A percentile compares a stretch with the other conserved stretches of the same genome.
phyloP scores from a whole-genome alignment of 2,113 vertebrate genomes.

The Lophochroa leadbeateri region DNA sequence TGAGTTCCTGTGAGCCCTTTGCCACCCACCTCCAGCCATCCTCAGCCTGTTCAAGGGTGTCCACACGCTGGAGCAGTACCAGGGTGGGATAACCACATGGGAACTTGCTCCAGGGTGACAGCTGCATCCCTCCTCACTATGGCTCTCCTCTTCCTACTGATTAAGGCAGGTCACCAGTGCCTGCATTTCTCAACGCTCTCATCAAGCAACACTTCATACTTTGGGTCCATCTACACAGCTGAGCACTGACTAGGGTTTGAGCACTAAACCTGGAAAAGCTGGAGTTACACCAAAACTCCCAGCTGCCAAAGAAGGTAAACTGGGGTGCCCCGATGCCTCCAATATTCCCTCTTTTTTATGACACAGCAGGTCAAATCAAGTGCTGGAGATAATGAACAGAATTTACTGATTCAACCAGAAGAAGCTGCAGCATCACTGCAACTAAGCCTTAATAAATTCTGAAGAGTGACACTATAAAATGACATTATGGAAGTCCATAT shows the following conservation, averaged over 20 bases:
- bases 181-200: not conserved
- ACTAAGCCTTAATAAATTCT: not conserved
- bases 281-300: not conserved
- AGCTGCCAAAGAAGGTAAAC: not conserved
- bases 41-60: not conserved
- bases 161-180: not conserved
- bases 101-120: not conserved
- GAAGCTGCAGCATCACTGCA: not conserved
- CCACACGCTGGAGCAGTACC: not conserved
- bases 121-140: accelerated
- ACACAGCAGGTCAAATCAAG: not conserved
- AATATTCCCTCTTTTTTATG: not conserved
- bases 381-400: not conserved
- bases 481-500: not conserved
- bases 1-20: not conserved
- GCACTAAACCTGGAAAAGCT: not conserved
- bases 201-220: accelerated
- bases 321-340: not conserved
- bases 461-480: slow-evolving; percentile 6
- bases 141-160: not conserved
- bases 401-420: not conserved
- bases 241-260: not conserved
- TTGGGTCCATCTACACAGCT: accelerated
- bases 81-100: not conserved
- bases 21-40: not conserved